These are phyloP conservation scores for Pherbina coryleti DNA, from an alignment of 2,888 invertebrate genomes.

Conservation along the genomic window DNA sequence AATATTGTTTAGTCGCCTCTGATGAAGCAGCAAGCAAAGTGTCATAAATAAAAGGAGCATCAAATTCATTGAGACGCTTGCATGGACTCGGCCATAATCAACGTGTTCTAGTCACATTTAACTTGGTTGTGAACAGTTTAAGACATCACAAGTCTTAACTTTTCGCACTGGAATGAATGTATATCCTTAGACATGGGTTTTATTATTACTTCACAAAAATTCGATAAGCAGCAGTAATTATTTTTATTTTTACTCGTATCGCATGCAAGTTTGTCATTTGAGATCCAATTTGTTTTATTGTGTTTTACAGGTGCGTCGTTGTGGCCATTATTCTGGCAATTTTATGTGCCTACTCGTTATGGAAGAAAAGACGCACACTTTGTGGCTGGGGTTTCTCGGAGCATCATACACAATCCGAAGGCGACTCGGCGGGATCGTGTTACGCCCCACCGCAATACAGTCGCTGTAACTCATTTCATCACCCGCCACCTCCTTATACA, in stretches of 20 bases:
- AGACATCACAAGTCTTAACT: neutral
- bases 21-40: no score
- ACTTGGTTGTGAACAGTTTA: neutral
- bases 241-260: neutral
- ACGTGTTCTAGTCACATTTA: neutral
- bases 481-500: conserved; percentile 86
- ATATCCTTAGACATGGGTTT: conserved; percentile 52
- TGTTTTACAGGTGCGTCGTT: conserved; percentile 73
- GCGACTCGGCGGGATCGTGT: conserved; percentile 83
- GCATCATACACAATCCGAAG: conserved; percentile 75
- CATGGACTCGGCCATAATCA: no score
- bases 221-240: conserved; percentile 58
- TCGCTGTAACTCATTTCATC: conserved; percentile 85
- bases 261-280: neutral
- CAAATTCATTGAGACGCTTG: no score
- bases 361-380: conserved; percentile 72
- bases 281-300: conserved; percentile 6
- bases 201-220: conserved; percentile 56
- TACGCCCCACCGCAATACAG: conserved; percentile 88
- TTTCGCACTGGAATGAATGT: neutral
- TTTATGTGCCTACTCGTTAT: conserved; percentile 78
- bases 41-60: no score
- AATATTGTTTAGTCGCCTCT: neutral
- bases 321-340: conserved; percentile 79
- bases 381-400: conserved; percentile 72